phyloP scores from a whole-genome alignment of 1,140 invertebrate species.

The Campoletis sonorensis region DNA sequence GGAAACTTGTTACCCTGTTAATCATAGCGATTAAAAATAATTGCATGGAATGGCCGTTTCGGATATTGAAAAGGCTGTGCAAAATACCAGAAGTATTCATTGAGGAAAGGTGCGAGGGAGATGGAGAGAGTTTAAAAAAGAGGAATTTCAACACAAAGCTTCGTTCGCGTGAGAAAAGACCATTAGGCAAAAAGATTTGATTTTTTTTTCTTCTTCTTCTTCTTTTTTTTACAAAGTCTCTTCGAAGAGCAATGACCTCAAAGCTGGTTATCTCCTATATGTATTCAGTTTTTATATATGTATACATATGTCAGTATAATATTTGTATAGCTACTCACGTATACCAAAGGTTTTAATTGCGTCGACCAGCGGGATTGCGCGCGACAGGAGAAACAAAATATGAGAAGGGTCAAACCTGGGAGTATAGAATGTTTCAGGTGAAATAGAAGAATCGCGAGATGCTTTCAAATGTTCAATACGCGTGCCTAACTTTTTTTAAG shows the following conservation, averaged over 20 bases:
- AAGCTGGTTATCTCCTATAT: not conserved
- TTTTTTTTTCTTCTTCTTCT: conserved; percentile 1
- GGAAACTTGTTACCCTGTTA: not conserved
- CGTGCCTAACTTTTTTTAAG: too few relatives aligned
- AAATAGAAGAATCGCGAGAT: too few relatives aligned
- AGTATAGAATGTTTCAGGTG: too few relatives aligned
- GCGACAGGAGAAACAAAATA: not conserved
- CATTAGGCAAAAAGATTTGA: not conserved
- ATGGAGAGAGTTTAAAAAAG: not conserved
- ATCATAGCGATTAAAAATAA: conserved; percentile 12
- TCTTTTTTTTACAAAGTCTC: too few relatives aligned
- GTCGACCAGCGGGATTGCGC: not conserved
- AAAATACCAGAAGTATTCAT: not conserved
- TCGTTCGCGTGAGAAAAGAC: not conserved
- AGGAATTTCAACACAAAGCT: conserved; percentile 6
- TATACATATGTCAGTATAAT: not conserved
- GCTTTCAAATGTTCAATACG: too few relatives aligned
- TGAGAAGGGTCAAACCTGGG: not conserved
- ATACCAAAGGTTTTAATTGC: conserved; percentile 7
- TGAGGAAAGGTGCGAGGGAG: not conserved
- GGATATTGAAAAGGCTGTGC: not conserved
- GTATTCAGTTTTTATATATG: not conserved
- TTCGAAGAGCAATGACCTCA: not conserved
- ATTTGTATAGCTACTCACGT: not conserved
- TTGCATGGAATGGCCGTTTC: not conserved